Conservation (phyloP, 2,113 vertebrate species). For the Poeciliopsis turrubarensis region DNA sequence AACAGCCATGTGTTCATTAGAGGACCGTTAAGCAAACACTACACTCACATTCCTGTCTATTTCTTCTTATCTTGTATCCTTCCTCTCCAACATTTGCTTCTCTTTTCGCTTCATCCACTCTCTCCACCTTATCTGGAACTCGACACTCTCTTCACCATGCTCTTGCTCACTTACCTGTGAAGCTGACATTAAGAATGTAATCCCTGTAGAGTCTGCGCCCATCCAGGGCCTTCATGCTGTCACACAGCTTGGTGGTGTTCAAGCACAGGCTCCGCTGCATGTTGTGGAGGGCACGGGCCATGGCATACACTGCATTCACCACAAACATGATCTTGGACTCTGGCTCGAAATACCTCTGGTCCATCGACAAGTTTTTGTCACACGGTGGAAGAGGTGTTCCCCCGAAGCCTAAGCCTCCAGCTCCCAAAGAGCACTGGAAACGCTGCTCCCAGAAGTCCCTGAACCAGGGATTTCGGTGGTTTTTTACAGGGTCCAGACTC, state of each 20-base stretch:
- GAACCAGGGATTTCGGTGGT: conserved; percentile 95
- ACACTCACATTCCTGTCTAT: conserved; percentile 21
- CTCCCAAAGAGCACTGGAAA: conserved; percentile 89
- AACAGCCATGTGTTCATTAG: conserved; percentile 51
- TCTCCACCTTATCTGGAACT: conserved; percentile 38
- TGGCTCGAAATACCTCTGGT: conserved; percentile 91
- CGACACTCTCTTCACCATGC: conserved; percentile 1
- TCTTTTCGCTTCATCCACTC: conserved; percentile 30
- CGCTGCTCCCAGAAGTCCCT: conserved; percentile 98
- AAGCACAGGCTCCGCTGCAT: conserved; percentile 94
- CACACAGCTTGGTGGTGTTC: conserved; percentile 93
- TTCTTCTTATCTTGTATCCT: conserved; percentile 13
- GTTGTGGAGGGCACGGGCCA: conserved; percentile 92
- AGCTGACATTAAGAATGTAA: conserved; percentile 95
- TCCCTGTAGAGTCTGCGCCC: conserved; percentile 94
- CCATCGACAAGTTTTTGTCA: conserved; percentile 86
- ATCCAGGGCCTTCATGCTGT: conserved; percentile 93
- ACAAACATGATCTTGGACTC: conserved; percentile 99
- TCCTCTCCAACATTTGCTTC: conserved; percentile 18
- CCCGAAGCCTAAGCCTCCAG: conserved; percentile 53
- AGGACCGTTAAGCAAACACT: conserved; percentile 48
- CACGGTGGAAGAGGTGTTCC: conserved; percentile 77
- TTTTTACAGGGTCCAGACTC: conserved; percentile 87
- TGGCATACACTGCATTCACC: conserved; percentile 95
- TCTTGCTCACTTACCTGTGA: conserved; percentile 87